Evolutionary conservation across 37 sponge, comb jelly and placozoan genomes (phyloP), one percentile per base, ranked within the genome.

Genomic region (Haliclona indistincta): DNA sequence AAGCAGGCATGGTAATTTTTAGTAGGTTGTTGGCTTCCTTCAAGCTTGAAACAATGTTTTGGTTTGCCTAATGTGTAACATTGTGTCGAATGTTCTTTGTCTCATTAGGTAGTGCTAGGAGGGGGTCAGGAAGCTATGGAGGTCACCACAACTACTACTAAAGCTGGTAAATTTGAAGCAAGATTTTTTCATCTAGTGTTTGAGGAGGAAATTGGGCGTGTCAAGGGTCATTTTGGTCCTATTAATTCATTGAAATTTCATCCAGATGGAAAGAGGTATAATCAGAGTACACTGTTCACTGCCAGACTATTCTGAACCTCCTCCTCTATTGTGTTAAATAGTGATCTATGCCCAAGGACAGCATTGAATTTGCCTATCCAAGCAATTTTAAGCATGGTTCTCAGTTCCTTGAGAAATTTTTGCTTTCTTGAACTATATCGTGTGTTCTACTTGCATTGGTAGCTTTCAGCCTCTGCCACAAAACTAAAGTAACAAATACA

Each of bases 201-300:
- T 56, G 94, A 95, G 78, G 96, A 98, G 76, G 99, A 98, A 76
- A 98, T 98, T 29, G 99, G 99, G 8, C 56, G 99, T 51, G 99
- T 98, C 28, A 98, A 98, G 72, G 99, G 99, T 67, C 99, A 98
- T 52, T 98, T 98, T 82, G 99, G 99, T 32, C 99, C 99, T n/a
- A 98, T 98, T 56, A 98, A 98, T 69, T 84, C 77, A 35, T 73
- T 98, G 22, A 86, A 81, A 2, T 98, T 98, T 47, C 99, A 98
- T 41, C 99, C 99, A n/a, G 80, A 81, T 72, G 96, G 99, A 3
- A 95, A 85, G 82, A 93, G 94, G 96, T 98, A 30, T 19, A n/a
- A n/a, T n/a, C n/a, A n/a, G n/a, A n/a, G n/a, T n/a, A n/a, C n/a
- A 42, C 69, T 29, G n/a, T n/a, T n/a, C n/a, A n/a, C n/a, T n/a